A percentile compares a stretch with the other conserved stretches of the same genome.
These are phyloP conservation scores for Ictalurus punctatus DNA, from an alignment of 2,113 vertebrate genomes.

Conservation along the genomic window DNA sequence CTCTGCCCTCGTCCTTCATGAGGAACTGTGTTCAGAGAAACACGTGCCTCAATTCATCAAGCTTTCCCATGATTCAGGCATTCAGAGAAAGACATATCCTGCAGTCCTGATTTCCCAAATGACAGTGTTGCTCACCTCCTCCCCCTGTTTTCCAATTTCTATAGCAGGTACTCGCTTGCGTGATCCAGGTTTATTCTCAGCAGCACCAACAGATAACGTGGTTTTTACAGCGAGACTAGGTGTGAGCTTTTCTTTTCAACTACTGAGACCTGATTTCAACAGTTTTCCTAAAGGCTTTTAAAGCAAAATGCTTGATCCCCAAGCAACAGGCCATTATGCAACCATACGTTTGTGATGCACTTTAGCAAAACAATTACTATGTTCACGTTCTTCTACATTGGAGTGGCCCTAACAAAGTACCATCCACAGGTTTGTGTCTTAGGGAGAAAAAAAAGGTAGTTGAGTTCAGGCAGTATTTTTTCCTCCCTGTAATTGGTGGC, in stretches of 20 bases:
- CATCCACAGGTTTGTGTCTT: slow-evolving; percentile 31
- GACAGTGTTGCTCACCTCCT: slow-evolving; percentile 56
- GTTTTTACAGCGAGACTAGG: slow-evolving; percentile 7
- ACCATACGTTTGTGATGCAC: slow-evolving; percentile 8
- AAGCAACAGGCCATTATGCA: slow-evolving; percentile 26
- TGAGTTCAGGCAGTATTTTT: slow-evolving; percentile 46
- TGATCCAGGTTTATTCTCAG: slow-evolving; percentile 62
- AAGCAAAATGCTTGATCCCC: slow-evolving; percentile 13
- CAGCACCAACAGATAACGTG: slow-evolving; percentile 26
- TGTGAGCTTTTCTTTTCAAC: not conserved
- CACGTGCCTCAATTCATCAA: slow-evolving; percentile 59
- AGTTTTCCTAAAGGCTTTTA: slow-evolving; percentile 5
- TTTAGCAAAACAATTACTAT: slow-evolving; percentile 21
- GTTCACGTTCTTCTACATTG: slow-evolving; percentile 30
- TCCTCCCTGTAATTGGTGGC: slow-evolving; percentile 67
- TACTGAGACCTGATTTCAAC: slow-evolving; percentile 4
- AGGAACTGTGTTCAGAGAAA: slow-evolving; percentile 67
- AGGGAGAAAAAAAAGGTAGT: slow-evolving; percentile 29
- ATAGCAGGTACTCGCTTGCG: slow-evolving; percentile 52
- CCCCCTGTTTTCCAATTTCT: slow-evolving; percentile 65
- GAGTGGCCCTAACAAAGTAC: slow-evolving; percentile 26
- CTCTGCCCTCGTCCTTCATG: slow-evolving; percentile 51
- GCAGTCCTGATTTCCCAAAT: slow-evolving; percentile 71
- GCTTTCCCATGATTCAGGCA: slow-evolving; percentile 61
- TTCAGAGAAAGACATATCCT: slow-evolving; percentile 62